Percentiles rank a stretch among this genome's conserved stretches.
Evolutionary conservation across 2,797 vertebrate species (phyloP).

Genomic region (Periophthalmus magnuspinnatus): DNA sequence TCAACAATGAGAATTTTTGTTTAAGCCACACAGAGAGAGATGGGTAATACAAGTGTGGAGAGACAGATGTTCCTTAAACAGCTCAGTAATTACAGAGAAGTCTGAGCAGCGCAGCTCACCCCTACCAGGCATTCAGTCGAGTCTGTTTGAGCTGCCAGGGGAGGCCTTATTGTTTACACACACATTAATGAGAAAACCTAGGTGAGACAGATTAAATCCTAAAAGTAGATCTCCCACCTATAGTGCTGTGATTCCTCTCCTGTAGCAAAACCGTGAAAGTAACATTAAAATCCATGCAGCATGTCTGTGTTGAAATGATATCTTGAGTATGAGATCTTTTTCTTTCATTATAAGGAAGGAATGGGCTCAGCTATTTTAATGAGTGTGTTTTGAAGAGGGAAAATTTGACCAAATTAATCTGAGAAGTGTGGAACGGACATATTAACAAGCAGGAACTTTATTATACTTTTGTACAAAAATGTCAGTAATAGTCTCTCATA

Average conservation of each 20-base stretch:
- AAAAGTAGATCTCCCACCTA: conserved; percentile 60
- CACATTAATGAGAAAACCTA: conserved; percentile 72
- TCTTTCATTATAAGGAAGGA: conserved; percentile 47
- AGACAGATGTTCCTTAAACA: conserved; percentile 76
- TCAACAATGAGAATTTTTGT: conserved; percentile 26
- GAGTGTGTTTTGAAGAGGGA: background rate
- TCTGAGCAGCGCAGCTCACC: conserved; percentile 56
- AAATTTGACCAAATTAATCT: no score
- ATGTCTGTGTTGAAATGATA: conserved; percentile 34
- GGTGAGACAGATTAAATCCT: conserved; percentile 70
- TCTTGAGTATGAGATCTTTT: conserved; percentile 18
- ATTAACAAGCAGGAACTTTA: background rate
- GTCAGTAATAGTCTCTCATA: background rate
- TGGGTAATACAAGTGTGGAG: conserved; percentile 44
- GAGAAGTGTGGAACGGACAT: background rate
- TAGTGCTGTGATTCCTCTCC: conserved; percentile 48
- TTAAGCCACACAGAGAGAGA: conserved; percentile 27
- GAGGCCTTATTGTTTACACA: conserved; percentile 72
- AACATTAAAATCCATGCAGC: conserved; percentile 40
- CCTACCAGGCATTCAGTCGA: conserved; percentile 71
- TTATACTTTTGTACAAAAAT: background rate
- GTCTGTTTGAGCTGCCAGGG: conserved; percentile 63
- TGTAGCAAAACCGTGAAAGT: conserved; percentile 44
- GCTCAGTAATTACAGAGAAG: conserved; percentile 74
- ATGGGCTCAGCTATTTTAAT: conserved; percentile 41